phyloP scores from a whole-genome alignment of 2,797 vertebrate genomes.

The Argya squamiceps region DNA sequence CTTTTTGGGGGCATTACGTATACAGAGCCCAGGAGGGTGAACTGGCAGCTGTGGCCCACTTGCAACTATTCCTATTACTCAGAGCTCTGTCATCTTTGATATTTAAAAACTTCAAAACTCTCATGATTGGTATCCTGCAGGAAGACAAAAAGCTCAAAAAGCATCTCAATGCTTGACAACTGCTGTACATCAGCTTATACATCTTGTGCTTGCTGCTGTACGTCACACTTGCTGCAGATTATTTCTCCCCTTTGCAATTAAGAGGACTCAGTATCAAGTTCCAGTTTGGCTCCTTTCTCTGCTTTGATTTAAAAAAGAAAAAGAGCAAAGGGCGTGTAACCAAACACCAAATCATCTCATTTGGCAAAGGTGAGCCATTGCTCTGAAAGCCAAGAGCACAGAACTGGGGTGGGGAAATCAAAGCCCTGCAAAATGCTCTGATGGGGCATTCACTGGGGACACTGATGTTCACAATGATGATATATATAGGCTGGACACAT shows the following conservation, averaged over 20 bases:
- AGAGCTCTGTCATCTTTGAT: not conserved
- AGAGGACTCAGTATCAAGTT: not conserved
- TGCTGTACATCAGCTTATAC: not conserved
- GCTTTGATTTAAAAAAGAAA: not conserved
- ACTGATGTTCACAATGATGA: not conserved
- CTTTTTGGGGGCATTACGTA: not conserved
- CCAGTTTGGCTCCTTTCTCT: not conserved
- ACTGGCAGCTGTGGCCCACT: not conserved
- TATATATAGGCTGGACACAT: accelerated
- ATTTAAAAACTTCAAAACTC: not conserved
- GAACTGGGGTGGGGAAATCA: not conserved
- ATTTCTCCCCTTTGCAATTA: not conserved
- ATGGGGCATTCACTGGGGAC: not conserved
- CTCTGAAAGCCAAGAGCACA: not conserved
- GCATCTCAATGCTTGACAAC: not conserved
- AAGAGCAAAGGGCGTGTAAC: not conserved
- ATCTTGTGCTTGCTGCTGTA: not conserved
- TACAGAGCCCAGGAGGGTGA: not conserved
- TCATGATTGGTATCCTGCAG: not conserved
- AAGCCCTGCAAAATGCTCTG: not conserved
- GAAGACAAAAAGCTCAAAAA: not conserved
- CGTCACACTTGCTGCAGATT: not conserved
- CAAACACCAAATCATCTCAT: not conserved
- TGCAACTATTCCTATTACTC: not conserved
- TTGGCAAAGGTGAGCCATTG: not conserved